These are phyloP conservation scores for Cyprinodon variegatus DNA, from an alignment of 2,113 vertebrate species.

Conservation along the genomic window DNA sequence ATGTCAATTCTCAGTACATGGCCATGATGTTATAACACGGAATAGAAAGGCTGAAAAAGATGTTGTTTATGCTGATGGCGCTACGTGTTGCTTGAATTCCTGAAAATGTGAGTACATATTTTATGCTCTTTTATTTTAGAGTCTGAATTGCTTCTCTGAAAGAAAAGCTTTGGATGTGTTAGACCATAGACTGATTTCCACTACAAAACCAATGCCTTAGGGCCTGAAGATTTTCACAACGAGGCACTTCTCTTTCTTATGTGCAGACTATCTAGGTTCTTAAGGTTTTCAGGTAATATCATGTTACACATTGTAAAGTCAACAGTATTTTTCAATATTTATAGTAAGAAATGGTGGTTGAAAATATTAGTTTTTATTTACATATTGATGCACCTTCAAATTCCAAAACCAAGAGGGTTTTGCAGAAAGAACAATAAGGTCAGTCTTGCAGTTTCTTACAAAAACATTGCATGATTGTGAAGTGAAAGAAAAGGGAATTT, in stretches of 20 bases:
- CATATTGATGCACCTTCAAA: neutral
- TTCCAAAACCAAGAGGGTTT: neutral
- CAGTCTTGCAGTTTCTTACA: neutral
- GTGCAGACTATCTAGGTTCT: neutral
- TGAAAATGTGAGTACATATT: too few species aligned
- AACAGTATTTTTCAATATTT: neutral
- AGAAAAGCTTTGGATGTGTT: neutral
- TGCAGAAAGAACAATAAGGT: neutral
- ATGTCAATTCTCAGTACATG: neutral
- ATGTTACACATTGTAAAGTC: neutral
- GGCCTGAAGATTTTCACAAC: neutral
- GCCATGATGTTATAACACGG: neutral
- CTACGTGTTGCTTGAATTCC: neutral
- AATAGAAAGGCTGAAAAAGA: too few species aligned
- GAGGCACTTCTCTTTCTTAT: neutral
- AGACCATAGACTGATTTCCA: neutral
- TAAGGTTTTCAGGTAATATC: neutral
- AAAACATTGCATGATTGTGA: neutral
- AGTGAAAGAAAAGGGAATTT: neutral
- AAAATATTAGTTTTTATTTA: neutral
- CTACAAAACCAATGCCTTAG: neutral
- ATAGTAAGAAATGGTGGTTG: neutral
- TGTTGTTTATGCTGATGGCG: neutral
- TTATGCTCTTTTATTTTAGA: neutral
- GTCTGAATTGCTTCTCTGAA: neutral